These are phyloP conservation scores for Cirrhinus mrigala DNA, from an alignment of 2,797 vertebrate genomes.

Conservation along the genomic window DNA sequence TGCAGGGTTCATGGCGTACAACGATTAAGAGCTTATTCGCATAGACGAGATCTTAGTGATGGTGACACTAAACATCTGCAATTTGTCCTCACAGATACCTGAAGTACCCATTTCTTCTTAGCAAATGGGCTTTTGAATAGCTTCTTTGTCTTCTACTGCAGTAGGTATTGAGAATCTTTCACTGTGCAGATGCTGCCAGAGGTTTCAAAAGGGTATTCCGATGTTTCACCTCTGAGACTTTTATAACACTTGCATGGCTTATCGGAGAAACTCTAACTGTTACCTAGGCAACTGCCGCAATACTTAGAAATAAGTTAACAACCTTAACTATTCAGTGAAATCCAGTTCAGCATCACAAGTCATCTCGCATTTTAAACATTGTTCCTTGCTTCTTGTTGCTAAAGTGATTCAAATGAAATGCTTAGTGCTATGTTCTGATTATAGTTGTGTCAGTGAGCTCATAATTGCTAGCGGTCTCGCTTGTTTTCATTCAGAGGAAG, in stretches of 20 bases:
- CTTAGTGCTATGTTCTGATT: slow-evolving; percentile 26
- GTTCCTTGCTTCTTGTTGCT: not conserved
- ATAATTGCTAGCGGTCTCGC: not conserved
- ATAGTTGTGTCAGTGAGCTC: slow-evolving; percentile 9
- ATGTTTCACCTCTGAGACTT: slow-evolving; percentile 38
- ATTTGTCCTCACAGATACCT: not conserved
- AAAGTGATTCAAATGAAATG: slow-evolving; percentile 1
- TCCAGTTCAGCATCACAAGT: not conserved
- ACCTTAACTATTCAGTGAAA: slow-evolving; percentile 30
- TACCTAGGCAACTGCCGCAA: slow-evolving; percentile 43
- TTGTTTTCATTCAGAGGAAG: slow-evolving; percentile 15
- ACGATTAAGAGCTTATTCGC: slow-evolving; percentile 6
- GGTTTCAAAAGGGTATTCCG: slow-evolving; percentile 1
- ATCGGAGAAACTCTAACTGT: slow-evolving; percentile 16
- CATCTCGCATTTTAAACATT: not conserved
- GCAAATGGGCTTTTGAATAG: not conserved
- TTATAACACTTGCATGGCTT: slow-evolving; percentile 34
- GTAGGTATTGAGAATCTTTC: not conserved
- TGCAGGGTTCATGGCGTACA: not conserved
- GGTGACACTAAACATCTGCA: not conserved
- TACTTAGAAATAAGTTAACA: slow-evolving; percentile 41
- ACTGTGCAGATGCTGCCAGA: not conserved
- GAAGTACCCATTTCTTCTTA: not conserved
- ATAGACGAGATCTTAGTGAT: not conserved
- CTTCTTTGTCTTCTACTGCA: not conserved